phyloP scores from a whole-genome alignment of 2,113 vertebrate species.

The Bufo gargarizans region DNA sequence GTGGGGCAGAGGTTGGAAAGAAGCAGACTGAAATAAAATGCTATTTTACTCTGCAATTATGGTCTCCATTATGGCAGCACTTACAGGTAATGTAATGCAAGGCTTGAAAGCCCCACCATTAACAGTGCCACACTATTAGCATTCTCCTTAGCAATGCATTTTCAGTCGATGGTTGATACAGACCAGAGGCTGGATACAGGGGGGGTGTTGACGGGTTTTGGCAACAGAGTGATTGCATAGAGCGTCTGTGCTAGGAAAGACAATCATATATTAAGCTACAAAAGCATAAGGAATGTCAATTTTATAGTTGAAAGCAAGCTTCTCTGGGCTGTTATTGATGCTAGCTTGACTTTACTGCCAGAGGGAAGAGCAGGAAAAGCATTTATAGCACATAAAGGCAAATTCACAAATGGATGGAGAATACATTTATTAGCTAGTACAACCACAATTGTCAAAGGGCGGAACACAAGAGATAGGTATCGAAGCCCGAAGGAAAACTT shows the following conservation, averaged over 20 bases:
- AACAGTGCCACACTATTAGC: slow-evolving; percentile 12
- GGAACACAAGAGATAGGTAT: neutral
- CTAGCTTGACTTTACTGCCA: slow-evolving; percentile 32
- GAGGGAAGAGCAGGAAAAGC: neutral
- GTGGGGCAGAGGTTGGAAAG: slow-evolving; percentile 24
- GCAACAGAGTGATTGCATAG: slow-evolving; percentile 21
- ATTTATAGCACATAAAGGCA: neutral
- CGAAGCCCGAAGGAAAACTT: neutral
- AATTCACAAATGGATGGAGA: slow-evolving; percentile 15
- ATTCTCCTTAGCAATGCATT: slow-evolving; percentile 39
- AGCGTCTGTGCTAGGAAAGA: slow-evolving; percentile 18
- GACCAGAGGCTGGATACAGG: neutral
- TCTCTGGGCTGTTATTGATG: slow-evolving; percentile 30
- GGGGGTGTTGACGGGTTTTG: neutral
- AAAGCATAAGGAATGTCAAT: slow-evolving; percentile 46
- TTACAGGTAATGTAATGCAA: slow-evolving; percentile 35
- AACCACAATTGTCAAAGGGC: neutral
- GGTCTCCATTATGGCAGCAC: slow-evolving; percentile 45
- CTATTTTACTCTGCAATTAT: slow-evolving; percentile 39
- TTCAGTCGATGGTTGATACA: slow-evolving; percentile 28
- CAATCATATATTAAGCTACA: slow-evolving; percentile 9
- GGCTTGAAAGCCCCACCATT: slow-evolving; percentile 38
- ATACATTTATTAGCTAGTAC: neutral
- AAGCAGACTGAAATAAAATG: slow-evolving; percentile 24
- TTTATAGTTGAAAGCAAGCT: slow-evolving; percentile 18